A percentile compares a stretch with the other conserved stretches of the same genome.
Conservation (phyloP, 2,888 invertebrate species). For the Merodon equestris region DNA sequence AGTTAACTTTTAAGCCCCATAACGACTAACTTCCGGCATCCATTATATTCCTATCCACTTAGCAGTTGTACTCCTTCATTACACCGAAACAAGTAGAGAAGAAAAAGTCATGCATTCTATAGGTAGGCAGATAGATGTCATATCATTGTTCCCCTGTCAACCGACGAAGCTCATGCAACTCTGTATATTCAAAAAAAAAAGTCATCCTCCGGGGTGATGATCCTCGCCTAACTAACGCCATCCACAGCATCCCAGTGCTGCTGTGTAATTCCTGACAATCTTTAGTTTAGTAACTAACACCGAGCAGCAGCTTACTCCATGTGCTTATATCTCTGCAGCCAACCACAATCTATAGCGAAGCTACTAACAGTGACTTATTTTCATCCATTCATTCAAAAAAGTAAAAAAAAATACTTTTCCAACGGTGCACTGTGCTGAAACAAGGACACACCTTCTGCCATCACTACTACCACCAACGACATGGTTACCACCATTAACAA, state of each 20-base stretch:
- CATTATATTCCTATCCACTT: slow-evolving; percentile 55
- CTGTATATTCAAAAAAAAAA: no score
- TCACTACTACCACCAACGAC: no score
- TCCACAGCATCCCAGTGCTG: background rate
- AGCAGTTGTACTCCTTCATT: slow-evolving; percentile 56
- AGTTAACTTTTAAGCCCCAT: slow-evolving; percentile 23
- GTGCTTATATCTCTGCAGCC: background rate
- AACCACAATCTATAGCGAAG: background rate
- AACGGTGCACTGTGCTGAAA: slow-evolving; percentile 23
- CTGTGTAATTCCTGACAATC: background rate
- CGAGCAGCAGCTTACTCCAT: background rate
- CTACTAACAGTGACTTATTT: slow-evolving; percentile 48
- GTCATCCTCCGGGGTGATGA: slow-evolving; percentile 1
- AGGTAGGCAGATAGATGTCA: no score
- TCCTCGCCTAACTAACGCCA: background rate
- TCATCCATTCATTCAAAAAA: slow-evolving; percentile 58
- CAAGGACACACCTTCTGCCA: slow-evolving; percentile 30
- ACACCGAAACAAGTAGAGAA: slow-evolving; percentile 30
- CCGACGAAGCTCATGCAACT: no score
- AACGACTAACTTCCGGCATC: slow-evolving; percentile 51
- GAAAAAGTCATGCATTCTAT: slow-evolving; percentile 8
- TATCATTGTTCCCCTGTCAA: no score
- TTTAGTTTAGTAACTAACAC: background rate
- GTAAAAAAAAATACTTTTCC: slow-evolving; percentile 35
- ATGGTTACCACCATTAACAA: background rate